Percentiles rank a stretch among this genome's conserved stretches.
These are phyloP conservation scores for Laothoe populi DNA, from an alignment of 2,888 invertebrate species.

Conservation along the genomic window DNA sequence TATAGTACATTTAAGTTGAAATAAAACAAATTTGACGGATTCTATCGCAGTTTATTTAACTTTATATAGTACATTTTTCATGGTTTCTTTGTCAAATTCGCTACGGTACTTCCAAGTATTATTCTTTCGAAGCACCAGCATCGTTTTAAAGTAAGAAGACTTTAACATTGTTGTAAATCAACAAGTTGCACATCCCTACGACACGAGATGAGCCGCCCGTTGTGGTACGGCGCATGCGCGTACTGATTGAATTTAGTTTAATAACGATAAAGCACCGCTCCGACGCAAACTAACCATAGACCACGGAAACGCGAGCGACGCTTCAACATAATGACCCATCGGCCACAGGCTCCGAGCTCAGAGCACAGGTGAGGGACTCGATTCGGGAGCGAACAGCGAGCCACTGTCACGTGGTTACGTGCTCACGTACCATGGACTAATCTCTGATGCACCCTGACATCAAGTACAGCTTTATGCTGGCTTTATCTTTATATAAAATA, in stretches of 20 bases:
- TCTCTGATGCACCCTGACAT: background rate
- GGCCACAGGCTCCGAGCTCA: too few species aligned
- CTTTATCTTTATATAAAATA: background rate
- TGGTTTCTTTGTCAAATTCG: too few species aligned
- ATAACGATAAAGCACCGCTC: slow-evolving; percentile 73
- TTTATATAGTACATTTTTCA: too few species aligned
- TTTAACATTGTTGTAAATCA: background rate
- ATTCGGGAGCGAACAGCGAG: slow-evolving; percentile 3
- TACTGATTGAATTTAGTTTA: slow-evolving; percentile 75
- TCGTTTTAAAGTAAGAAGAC: background rate
- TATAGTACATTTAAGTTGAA: too few species aligned
- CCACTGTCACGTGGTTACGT: too few species aligned
- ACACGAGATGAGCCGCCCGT: background rate
- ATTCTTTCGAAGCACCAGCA: background rate
- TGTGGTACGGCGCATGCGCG: slow-evolving; percentile 38
- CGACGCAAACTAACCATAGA: slow-evolving; percentile 41
- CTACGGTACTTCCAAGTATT: background rate
- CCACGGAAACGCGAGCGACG: slow-evolving; percentile 38
- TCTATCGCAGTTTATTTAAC: too few species aligned
- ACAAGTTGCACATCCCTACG: slow-evolving; percentile 17
- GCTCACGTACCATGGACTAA: background rate
- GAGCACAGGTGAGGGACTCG: slow-evolving; percentile 7
- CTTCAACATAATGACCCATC: slow-evolving; percentile 34
- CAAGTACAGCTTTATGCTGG: background rate
- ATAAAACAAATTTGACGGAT: too few species aligned